Evolutionary conservation across 2,797 vertebrate genomes (phyloP), one percentile per base, ranked within the genome.

Genomic region (Xenops minutus): DNA sequence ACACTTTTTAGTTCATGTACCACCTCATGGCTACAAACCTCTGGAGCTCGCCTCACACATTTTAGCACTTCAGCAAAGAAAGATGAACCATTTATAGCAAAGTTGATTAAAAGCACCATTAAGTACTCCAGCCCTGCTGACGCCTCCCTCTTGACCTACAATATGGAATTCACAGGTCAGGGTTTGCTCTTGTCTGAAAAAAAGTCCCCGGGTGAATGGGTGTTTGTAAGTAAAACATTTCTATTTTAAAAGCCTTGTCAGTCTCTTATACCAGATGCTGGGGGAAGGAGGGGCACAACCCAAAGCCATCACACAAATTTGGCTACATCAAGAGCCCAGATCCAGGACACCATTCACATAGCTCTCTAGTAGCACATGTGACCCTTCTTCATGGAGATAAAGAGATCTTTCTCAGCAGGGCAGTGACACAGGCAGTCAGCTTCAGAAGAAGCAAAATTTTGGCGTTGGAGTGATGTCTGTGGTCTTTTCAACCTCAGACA

Each of bases 301-400:
- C 67, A 72, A 79, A 85, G 61, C 6, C 20, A 30, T 37, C 11
- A 19, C 4, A 7, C 10, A 39, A 39, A 58, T 81, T 75, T 36
- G 61, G n/a, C n/a, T 72, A 49, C 0, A 0, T 26, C 61, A 56
- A 37, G 27, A 84, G 10, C 36, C 48, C 32, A 36, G 62, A 36
- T 8, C 7, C 43, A 78, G 15, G 30, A 59, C 18, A 11, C 22
- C 18, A 18, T 34, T 6, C 59, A 34, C 32, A 36, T 39, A 30
- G 15, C 26, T 44, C 24, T 36, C 11, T 1, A 2, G 63, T 26
- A 67, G 23, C 36, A 73, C 2, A 2, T 8, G 14, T 0, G 0
- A 55, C 24, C 8, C 8, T 72, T 43, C 75, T 37, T 32, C 41
- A 37, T 0, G 1, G n/a, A 64, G 10, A 22, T 17, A 12, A 83